A percentile compares a stretch with the other conserved stretches of the same genome.
These are phyloP conservation scores for Beroe ovata DNA, from an alignment of 37 sponge, comb jelly and placozoan genomes.

Conservation along the genomic window DNA sequence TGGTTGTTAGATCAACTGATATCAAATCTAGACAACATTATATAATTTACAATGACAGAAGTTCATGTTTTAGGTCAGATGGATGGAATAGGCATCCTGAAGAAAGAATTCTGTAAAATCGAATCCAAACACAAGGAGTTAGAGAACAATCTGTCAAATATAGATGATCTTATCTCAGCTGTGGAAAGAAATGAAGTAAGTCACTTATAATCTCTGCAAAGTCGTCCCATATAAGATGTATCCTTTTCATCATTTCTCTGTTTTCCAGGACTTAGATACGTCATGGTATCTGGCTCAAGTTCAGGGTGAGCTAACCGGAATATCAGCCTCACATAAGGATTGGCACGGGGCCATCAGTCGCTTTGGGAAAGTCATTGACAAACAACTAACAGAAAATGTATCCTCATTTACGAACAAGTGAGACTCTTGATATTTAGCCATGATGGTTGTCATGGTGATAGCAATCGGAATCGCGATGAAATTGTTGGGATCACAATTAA, in stretches of 20 bases:
- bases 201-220: not conserved
- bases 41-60: too few species aligned
- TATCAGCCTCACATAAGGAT: constrained; percentile 50
- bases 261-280: constrained; percentile 9
- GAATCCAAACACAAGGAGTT: constrained; percentile 50
- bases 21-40: too few species aligned
- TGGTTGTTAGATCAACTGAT: too few species aligned
- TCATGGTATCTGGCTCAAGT: constrained; percentile 38
- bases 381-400: constrained; percentile 61
- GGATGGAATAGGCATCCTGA: constrained; percentile 6
- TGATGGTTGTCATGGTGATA: too few species aligned
- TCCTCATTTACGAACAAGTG: constrained; percentile 40
- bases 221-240: not conserved
- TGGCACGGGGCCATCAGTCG: constrained; percentile 62
- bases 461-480: too few species aligned
- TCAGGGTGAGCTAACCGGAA: constrained; percentile 19
- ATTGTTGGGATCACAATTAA: too few species aligned
- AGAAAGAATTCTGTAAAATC: constrained; percentile 3
- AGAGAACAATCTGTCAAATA: not conserved
- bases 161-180: constrained; percentile 18
- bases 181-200: not conserved
- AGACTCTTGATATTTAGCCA: too few species aligned
- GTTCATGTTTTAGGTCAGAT: not conserved
- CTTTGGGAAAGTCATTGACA: constrained; percentile 59
- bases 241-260: too few species aligned